A percentile compares a stretch with the other conserved stretches of the same genome.
Conservation (phyloP, 2,888 invertebrate species). For the Drosophila testacea region DNA sequence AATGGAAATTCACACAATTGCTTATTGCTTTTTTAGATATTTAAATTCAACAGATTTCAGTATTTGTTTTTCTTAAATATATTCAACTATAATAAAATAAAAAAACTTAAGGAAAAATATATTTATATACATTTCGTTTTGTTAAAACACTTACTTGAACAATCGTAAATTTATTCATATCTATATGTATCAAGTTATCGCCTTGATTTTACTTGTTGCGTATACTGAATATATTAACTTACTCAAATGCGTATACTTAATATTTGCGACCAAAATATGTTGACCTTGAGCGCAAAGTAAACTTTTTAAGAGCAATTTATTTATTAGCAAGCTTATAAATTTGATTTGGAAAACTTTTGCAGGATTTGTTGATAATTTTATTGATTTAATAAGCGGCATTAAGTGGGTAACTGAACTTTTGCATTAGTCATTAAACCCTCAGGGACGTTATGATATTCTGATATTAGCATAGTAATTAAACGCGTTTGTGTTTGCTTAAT, state of each 20-base stretch:
- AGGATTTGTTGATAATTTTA: conserved; percentile 55
- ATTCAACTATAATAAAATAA: too few relatives aligned
- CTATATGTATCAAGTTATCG: too few relatives aligned
- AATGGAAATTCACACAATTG: too few relatives aligned
- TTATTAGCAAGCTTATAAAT: conserved; percentile 7
- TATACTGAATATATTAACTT: conserved; percentile 11
- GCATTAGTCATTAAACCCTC: conserved; percentile 20
- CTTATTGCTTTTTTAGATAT: too few relatives aligned
- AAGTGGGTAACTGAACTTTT: conserved; percentile 29
- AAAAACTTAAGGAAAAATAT: too few relatives aligned
- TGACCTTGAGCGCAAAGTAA: conserved; percentile 2
- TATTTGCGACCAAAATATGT: background rate
- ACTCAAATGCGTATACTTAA: conserved; percentile 7
- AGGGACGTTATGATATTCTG: conserved; percentile 26
- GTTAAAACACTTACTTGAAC: too few relatives aligned
- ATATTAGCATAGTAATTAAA: conserved; percentile 34
- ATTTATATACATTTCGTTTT: too few relatives aligned
- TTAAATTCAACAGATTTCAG: too few relatives aligned
- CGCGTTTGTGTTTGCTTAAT: conserved; percentile 11
- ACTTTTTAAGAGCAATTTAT: conserved; percentile 8
- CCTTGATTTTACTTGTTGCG: conserved; percentile 12
- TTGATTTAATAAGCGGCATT: conserved; percentile 64
- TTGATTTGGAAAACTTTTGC: conserved; percentile 15
- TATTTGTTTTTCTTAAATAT: too few relatives aligned
- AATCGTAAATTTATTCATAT: too few relatives aligned